Percentiles rank a stretch among this genome's conserved stretches.
phyloP scores from a whole-genome alignment of 2,888 invertebrate genomes.

The Leptinotarsa tumamoca region DNA sequence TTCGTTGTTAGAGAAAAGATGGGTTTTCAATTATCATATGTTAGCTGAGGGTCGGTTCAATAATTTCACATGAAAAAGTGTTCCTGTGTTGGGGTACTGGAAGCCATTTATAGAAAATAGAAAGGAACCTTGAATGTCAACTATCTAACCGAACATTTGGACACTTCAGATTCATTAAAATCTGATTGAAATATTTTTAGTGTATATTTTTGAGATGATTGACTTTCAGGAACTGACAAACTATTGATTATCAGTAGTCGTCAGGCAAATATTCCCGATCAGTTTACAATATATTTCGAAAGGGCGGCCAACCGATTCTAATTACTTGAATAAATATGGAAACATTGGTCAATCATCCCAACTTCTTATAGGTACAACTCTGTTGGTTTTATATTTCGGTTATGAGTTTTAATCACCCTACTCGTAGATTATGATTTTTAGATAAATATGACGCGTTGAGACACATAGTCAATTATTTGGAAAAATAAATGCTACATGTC shows the following conservation, averaged over 20 bases:
- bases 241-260: too few species aligned
- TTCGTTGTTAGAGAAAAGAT: slow-evolving; percentile 44
- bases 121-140: neutral
- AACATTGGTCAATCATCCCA: neutral
- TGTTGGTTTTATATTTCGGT: slow-evolving; percentile 40
- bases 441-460: slow-evolving; percentile 49
- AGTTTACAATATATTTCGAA: neutral
- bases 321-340: neutral
- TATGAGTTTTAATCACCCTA: slow-evolving; percentile 44
- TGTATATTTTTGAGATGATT: neutral
- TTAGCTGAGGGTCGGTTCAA: neutral
- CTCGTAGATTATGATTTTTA: slow-evolving; percentile 47
- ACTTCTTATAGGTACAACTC: slow-evolving; percentile 27
- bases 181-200: slow-evolving; percentile 1
- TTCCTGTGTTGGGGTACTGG: neutral
- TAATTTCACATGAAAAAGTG: neutral
- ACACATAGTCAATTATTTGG: slow-evolving; percentile 54
- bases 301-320: neutral
- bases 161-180: neutral
- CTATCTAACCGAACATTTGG: neutral
- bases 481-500: slow-evolving; percentile 44
- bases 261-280: too few species aligned
- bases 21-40: slow-evolving; percentile 37
- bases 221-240: neutral
- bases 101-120: neutral